Evolutionary conservation across 2,888 invertebrate species (phyloP).

Genomic region (Microctonus brassicae): DNA sequence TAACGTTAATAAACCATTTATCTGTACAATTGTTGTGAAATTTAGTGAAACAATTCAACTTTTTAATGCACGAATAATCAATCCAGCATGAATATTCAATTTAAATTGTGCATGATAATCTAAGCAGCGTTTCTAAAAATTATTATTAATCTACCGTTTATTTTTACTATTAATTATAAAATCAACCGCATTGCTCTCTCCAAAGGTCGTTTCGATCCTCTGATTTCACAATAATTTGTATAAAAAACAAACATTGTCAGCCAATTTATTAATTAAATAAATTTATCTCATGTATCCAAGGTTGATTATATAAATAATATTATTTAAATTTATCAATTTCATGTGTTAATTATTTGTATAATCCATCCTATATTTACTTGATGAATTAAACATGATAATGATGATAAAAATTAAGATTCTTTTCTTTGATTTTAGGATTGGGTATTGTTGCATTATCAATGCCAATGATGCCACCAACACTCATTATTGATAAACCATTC

Average conservation of each 20-base stretch:
- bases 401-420: too few relatives aligned
- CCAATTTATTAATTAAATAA: too few relatives aligned
- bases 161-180: conserved; percentile 3
- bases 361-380: too few relatives aligned
- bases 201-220: neutral
- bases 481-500: neutral
- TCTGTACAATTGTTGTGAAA: neutral
- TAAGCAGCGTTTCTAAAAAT: too few relatives aligned
- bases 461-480: neutral
- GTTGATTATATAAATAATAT: too few relatives aligned
- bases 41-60: neutral
- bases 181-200: neutral
- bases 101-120: neutral
- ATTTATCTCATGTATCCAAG: too few relatives aligned
- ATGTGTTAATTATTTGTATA: too few relatives aligned
- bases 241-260: neutral
- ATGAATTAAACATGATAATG: too few relatives aligned
- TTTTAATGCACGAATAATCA: neutral
- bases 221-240: neutral
- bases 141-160: neutral
- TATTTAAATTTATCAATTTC: too few relatives aligned
- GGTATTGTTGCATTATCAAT: neutral
- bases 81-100: neutral
- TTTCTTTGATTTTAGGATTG: neutral
- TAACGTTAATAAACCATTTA: neutral